Base-by-base conservation (phyloP, 1,140 invertebrate species). In the Tachypleus tridentatus region DNA sequence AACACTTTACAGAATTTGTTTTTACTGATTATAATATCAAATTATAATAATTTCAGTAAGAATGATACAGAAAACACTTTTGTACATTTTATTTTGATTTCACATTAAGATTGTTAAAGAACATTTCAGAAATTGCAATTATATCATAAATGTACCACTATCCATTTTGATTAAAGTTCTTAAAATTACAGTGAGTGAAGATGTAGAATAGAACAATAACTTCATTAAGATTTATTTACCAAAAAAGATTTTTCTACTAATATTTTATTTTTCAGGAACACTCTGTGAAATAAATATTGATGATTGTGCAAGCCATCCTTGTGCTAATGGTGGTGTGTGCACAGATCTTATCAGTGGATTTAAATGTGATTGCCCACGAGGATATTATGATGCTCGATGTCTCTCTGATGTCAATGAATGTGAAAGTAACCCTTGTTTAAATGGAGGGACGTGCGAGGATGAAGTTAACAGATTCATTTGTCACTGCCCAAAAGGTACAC, bases 361-460 rank as follows among this genome's bases (percentile, higher is more conserved):
- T 74, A 85, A 86, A 61, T 94, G 91, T 75, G 85, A 84, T 5
- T 93, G 91, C 47, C 90, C 89, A 0, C 82, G 91, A 1, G 94
- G 93, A 3, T 94, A 93, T 75, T 94, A 87, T 73, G 92, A 91
- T 68, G 86, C 89, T 4, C 79, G 89, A 60, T 97, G 95, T 70
- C 79, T 93, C 0, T 89, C 87, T 60, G 93, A 97, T 76, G 87
- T 97, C 3, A 88, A 97, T 76, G 94, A 98, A 77, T 98, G 94
- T 74, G 85, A 85, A 3, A 71, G 88, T 0, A 91, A 93, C 76
- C 71, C 71, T 56, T 95, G 91, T 72, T 80, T 85, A 5, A 87
- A 93, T 72, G 87, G 87, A 0, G 91, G 89, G 0, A 86, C 85
- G 5, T 96, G 92, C 74, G 89, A 61, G 49, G 67, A 71, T 64